Percentiles rank a stretch among this genome's conserved stretches.
Conservation (phyloP, 2,888 invertebrate genomes). For the Encarsia formosa region DNA sequence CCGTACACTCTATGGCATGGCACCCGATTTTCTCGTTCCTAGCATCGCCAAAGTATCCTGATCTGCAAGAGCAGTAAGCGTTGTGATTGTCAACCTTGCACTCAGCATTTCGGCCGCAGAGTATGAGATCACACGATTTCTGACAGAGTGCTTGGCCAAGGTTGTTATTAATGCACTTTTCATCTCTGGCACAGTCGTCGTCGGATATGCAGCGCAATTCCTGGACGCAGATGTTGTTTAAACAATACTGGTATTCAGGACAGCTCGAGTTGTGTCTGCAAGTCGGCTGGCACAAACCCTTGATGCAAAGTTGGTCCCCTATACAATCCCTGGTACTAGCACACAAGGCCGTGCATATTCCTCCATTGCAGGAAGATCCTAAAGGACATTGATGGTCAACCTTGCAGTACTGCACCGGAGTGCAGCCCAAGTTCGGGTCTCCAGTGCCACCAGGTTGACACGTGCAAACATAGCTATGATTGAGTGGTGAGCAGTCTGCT, state of each 20-base stretch:
- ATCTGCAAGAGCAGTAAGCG: conserved; percentile 72
- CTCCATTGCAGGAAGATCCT: conserved; percentile 78
- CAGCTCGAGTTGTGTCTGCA: conserved; percentile 77
- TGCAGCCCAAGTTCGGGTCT: conserved; percentile 81
- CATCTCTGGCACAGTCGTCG: conserved; percentile 68
- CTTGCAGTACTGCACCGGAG: conserved; percentile 77
- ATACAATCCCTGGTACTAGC: conserved; percentile 80
- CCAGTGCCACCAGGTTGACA: conserved; percentile 82
- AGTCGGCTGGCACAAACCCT: conserved; percentile 79
- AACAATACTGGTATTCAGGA: conserved; percentile 79
- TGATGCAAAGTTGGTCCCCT: conserved; percentile 79
- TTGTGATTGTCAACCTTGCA: conserved; percentile 72
- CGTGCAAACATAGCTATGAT: conserved; percentile 78
- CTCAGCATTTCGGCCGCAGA: conserved; percentile 79
- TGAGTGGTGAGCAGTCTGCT: conserved; percentile 70
- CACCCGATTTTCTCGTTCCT: conserved; percentile 75
- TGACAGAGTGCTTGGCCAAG: conserved; percentile 74
- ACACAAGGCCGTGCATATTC: conserved; percentile 76
- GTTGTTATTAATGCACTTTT: conserved; percentile 67
- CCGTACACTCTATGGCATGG: conserved; percentile 72
- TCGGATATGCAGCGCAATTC: conserved; percentile 72
- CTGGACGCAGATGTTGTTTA: conserved; percentile 79
- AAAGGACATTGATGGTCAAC: conserved; percentile 77
- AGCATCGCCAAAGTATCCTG: conserved; percentile 72
- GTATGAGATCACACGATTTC: conserved; percentile 68